Evolutionary conservation across 2,113 vertebrate species (phyloP), one percentile per base, ranked within the genome.

Genomic region (Oncorhynchus keta): DNA sequence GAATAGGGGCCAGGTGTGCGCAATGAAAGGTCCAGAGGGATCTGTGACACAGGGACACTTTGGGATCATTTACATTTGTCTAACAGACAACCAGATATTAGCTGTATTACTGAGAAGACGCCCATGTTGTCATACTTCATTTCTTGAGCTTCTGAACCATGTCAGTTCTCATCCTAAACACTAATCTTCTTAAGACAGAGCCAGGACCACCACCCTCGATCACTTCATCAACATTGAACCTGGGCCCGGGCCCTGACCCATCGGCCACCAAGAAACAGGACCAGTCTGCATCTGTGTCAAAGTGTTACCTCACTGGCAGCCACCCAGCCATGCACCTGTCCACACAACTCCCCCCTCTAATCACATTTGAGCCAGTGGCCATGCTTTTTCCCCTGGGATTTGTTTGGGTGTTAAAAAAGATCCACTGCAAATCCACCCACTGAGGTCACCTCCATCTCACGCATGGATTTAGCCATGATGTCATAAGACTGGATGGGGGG

Each of bases 391-490:
- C 83, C 81, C 70, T 80, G 70, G 83, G 84, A 86, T 87, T 85
- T 90, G 77, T 85, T 82, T 83, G 75, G 79, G 84, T 77, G 87
- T 83, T 78, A 72, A 82, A 85, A 88, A 80, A 88, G 76, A 81
- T 72, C 73, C 39, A 45, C 6, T 79, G 78, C 72, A 87, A 88
- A 88, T 86, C 86, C 84, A 82, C 68, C 66, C 51, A 72, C 86
- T 88, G 87, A 90, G 89, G 79, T 90, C 86, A 86, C 75, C 86
- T 72, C 78, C 74, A 79, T 79, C 86, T 84, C 81, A 81, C 69
- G 77, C 81, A 89, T 89, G 86, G 85, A 91, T 84, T 79, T 76
- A 84, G 76, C 26, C 12, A 86, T 92, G 91, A 91, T 86, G 85
- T 90, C 91, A 91, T 85, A 81, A 78, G 85, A 84, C 81, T 74